Base-by-base conservation (phyloP, 1,140 invertebrate species). In the Sycobia sp. region DNA sequence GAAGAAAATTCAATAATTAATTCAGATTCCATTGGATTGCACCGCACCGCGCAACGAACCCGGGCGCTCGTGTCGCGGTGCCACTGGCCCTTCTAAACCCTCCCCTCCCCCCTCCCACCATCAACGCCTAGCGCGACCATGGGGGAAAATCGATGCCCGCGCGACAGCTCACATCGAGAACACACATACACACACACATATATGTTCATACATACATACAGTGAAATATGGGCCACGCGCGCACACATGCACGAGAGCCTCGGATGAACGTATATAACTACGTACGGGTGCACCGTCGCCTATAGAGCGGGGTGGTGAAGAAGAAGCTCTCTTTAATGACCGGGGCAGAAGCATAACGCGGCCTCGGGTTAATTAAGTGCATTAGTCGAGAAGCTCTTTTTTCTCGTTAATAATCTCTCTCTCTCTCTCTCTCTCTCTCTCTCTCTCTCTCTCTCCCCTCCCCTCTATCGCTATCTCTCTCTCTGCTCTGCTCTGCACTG, bases 321-420 rank as follows among this genome's bases (percentile, higher is more conserved):
- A 46, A 47, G 23, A 29, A 25, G 46, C 16, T n/a, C n/a, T 60
- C 36, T n/a, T 60, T 60, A 39, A 49, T 67, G 55, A 38, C 39
- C 50, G 61, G 46, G 59, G 54, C 57, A 54, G 36, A 57, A 51
- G 32, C 10, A 51, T 29, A 66, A 25, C 64, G 51, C 36, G 43
- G 36, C 55, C 32, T 59, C 34, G 46, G 16, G 43, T 62, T 69
- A 71, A 73, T 75, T 73, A 68, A 69, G 49, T 70, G 65, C 67
- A 75, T 72, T 69, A 67, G 58, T 38, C 22, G 56, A 65, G 61
- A 71, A n/a, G n/a, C n/a, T n/a, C 61, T 72, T 72, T 72, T 69
- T 11, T 38, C 25, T 13, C 59, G 18, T 34, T 50, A 50, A 36
- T 22, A 47, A 29, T 8, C n/a, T n/a, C n/a, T n/a, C n/a, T n/a